Base-by-base conservation (phyloP, 2,888 invertebrate species). In the Drosophila cognata region DNA sequence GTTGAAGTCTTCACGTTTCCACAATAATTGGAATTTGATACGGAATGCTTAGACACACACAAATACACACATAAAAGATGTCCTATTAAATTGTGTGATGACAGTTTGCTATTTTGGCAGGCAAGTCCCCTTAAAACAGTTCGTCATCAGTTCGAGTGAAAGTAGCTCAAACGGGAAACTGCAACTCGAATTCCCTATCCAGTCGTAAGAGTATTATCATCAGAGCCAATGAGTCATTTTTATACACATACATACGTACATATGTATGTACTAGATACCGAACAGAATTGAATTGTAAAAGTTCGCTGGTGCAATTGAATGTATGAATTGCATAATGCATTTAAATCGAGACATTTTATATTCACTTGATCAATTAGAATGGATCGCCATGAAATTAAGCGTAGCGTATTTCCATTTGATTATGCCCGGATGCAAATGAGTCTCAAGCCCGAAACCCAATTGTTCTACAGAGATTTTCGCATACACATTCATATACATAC, bases 271-370 rank as follows among this genome's bases (percentile, higher is more conserved):
- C 28, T 11, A 25, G 25, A 25, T 50, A 46, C 18, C 35, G 35
- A 13, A 18, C 28, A 13, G n/a, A 16, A 69, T 36, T 28, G 31
- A 51, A 62, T 38, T 52, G 33, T 29, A 11, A n/a, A 33, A 11
- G 36, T 25, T 57, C 53, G 28, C 63, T 31, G 52, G 7, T 51
- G 67, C 58, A 81, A 84, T 77, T 46, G 55, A 52, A 33, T 48
- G 57, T 28, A 55, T 51, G 65, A 59, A 82, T 87, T 79, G 75
- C 74, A 65, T 71, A 84, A 83, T 79, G 70, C 81, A 80, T 70
- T 82, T 77, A 60, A 82, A 84, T 57, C 74, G 68, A 81, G 50
- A 36, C 63, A 79, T 89, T 90, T 85, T 77, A 60, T 67, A 58
- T 33, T 25, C 56, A 50, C 55, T 56, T 43, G 52, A 43, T 57